Evolutionary conservation across 2,888 invertebrate genomes (phyloP).

Genomic region (Hedya salicella): DNA sequence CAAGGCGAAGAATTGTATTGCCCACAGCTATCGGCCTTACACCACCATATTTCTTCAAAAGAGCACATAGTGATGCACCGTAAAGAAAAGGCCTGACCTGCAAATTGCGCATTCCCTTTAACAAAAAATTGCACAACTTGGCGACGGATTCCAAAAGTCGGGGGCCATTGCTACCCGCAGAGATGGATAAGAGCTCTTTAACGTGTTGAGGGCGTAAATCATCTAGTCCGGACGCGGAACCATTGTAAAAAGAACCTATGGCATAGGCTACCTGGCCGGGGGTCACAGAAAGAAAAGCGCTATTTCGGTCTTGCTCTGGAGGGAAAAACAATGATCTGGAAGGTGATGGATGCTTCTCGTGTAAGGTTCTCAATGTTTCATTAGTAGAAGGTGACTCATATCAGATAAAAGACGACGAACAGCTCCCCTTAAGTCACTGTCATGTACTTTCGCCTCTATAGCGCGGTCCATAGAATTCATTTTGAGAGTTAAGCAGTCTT

Average conservation of each 20-base stretch:
- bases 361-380: too few relatives aligned
- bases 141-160: background rate
- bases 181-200: background rate
- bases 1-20: slow-evolving; percentile 4
- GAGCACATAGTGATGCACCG: slow-evolving; percentile 20
- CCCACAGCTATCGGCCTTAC: slow-evolving; percentile 35
- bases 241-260: slow-evolving; percentile 10
- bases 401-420: too few relatives aligned
- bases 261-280: too few relatives aligned
- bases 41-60: slow-evolving; percentile 30
- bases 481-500: too few relatives aligned
- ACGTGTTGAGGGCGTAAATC: background rate
- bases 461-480: too few relatives aligned
- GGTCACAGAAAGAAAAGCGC: too few relatives aligned
- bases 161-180: slow-evolving; percentile 12
- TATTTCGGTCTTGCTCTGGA: too few relatives aligned
- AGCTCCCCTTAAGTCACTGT: too few relatives aligned
- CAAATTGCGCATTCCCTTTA: slow-evolving; percentile 14
- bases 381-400: too few relatives aligned
- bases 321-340: too few relatives aligned
- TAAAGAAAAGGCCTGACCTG: slow-evolving; percentile 17
- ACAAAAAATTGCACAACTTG: slow-evolving; percentile 24
- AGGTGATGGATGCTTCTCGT: too few relatives aligned
- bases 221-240: background rate
- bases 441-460: too few relatives aligned